Conservation (phyloP, 2,888 invertebrate genomes). For the Ommatoiulus sabulosus region DNA sequence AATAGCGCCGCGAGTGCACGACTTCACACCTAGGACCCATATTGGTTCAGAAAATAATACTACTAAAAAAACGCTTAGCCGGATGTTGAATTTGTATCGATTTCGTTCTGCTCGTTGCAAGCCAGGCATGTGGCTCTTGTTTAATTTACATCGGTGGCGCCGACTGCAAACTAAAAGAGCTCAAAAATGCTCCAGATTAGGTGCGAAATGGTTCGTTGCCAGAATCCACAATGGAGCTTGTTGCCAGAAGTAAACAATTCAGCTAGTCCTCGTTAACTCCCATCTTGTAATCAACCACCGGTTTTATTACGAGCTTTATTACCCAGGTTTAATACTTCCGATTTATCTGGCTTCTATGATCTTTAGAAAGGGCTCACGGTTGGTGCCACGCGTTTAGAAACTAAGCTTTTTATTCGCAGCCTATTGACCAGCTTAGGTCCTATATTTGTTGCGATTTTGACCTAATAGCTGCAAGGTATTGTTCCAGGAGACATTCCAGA, state of each 20-base stretch:
- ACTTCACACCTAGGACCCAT: neutral
- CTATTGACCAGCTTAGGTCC: neutral
- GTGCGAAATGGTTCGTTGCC: neutral
- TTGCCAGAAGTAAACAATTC: neutral
- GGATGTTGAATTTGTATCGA: neutral
- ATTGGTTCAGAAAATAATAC: neutral
- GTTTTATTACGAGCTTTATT: constrained; percentile 1
- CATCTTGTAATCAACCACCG: neutral
- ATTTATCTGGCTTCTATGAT: constrained; percentile 1
- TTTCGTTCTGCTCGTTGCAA: neutral
- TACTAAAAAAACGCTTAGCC: neutral
- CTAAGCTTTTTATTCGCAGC: neutral
- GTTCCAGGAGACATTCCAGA: neutral
- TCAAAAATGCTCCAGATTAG: neutral
- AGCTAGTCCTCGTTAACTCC: neutral
- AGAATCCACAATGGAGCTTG: neutral
- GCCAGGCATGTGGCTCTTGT: neutral
- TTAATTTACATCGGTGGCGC: neutral
- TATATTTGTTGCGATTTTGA: neutral
- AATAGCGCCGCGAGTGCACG: too few species aligned
- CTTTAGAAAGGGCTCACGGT: neutral
- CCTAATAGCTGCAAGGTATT: neutral
- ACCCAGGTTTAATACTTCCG: constrained; percentile 1
- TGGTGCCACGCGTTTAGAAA: neutral
- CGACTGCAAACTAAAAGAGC: neutral